Conservation (phyloP, 2,888 invertebrate species). For the Cistogaster globosa region DNA sequence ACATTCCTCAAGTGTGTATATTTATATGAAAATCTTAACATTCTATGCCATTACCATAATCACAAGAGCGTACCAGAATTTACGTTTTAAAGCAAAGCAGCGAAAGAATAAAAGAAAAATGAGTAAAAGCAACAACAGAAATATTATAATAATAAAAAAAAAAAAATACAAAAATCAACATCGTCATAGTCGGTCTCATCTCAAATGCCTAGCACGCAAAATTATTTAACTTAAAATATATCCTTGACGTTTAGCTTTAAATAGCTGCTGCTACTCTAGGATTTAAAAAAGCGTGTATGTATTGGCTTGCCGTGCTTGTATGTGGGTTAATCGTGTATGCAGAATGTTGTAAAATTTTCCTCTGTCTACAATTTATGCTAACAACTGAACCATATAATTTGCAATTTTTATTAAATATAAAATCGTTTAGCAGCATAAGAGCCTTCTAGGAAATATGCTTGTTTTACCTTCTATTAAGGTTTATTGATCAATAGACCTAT, state of each 20-base stretch:
- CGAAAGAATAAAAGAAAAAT: constrained; percentile 7
- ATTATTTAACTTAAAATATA: constrained; percentile 50
- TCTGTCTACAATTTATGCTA: constrained; percentile 45
- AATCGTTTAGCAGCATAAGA: neutral
- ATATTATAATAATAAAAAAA: too few relatives aligned
- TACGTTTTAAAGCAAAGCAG: neutral
- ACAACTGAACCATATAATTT: constrained; percentile 65
- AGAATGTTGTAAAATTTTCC: neutral
- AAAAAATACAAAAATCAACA: constrained; percentile 20
- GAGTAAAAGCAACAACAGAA: neutral
- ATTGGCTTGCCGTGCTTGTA: neutral
- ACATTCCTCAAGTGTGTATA: constrained; percentile 1
- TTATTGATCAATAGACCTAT: too few relatives aligned
- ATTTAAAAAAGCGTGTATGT: neutral
- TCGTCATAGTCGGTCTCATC: constrained; percentile 41
- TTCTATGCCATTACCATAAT: constrained; percentile 44
- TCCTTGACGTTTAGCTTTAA: constrained; percentile 55
- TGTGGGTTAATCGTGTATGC: neutral
- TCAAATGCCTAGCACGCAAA: constrained; percentile 67
- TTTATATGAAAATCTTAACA: constrained; percentile 20
- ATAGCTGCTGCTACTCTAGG: constrained; percentile 50
- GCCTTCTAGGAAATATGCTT: too few relatives aligned
- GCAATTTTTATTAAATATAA: constrained; percentile 33
- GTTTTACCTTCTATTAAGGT: too few relatives aligned
- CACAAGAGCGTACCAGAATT: constrained; percentile 18